Conservation (phyloP, 2,797 vertebrate species). For the Chiloscyllium punctatum region DNA sequence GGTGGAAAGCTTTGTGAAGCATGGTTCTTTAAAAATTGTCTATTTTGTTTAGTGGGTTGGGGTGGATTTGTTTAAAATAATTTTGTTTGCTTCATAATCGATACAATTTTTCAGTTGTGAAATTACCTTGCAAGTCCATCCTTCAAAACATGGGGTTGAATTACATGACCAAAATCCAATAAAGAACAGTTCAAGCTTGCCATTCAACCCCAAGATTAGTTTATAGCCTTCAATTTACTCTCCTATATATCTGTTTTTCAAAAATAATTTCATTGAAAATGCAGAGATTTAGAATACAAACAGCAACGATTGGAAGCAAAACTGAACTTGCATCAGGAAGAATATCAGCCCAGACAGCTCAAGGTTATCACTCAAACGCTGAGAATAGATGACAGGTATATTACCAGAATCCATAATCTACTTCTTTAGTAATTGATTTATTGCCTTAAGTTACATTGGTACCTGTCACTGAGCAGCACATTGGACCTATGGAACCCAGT, state of each 20-base stretch:
- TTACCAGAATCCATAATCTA: slow-evolving; percentile 19
- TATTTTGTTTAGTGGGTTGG: neutral
- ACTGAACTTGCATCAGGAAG: neutral
- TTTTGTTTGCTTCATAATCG: neutral
- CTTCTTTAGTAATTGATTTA: neutral
- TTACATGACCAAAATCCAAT: neutral
- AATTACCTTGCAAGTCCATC: neutral
- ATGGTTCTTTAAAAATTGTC: neutral
- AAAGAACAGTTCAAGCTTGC: neutral
- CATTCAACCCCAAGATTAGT: neutral
- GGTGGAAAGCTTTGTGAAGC: neutral
- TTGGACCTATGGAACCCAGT: neutral
- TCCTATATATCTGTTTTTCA: neutral
- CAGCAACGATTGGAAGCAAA: neutral
- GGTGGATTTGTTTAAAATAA: neutral
- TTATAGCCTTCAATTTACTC: slow-evolving; percentile 1
- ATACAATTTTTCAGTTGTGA: slow-evolving; percentile 31
- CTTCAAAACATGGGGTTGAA: neutral
- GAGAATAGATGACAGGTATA: neutral
- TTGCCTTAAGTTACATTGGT: neutral
- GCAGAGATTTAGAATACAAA: slow-evolving; percentile 4
- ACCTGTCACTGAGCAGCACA: neutral
- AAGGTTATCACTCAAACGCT: neutral
- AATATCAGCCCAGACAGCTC: neutral
- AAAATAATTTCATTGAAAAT: slow-evolving; percentile 7